Percentiles rank a stretch among this genome's conserved stretches.
Evolutionary conservation across 2,888 invertebrate species (phyloP).

Genomic region (Pachycephus smyrnensis): DNA sequence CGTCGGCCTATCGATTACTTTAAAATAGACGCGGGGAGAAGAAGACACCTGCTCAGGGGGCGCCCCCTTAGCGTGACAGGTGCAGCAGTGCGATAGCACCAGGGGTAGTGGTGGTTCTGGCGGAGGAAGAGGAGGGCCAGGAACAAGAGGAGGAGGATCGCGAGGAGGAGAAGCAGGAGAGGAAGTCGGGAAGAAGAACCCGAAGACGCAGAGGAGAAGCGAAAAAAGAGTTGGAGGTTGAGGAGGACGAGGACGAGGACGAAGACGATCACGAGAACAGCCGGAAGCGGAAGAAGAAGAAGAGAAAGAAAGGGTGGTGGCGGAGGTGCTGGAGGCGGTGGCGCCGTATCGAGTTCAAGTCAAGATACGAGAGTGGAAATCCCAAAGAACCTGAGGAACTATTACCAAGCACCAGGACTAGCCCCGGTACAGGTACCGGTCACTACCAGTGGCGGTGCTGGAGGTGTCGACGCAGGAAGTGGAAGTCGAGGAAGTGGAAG

Average conservation of each 20-base stretch:
- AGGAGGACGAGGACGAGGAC: conserved; percentile 19
- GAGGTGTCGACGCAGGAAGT: conserved; percentile 23
- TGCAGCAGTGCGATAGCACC: conserved; percentile 28
- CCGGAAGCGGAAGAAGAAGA: conserved; percentile 43
- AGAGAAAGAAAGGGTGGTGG: conserved; percentile 68
- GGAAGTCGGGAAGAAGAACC: conserved; percentile 15
- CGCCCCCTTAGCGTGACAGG: conserved; percentile 41
- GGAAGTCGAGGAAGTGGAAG: conserved; percentile 34
- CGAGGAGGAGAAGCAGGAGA: conserved; percentile 33
- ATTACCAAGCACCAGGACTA: neutral
- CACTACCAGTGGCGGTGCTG: conserved; percentile 10
- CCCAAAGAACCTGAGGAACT: neutral
- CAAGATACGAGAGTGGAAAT: neutral
- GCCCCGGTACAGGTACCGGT: neutral
- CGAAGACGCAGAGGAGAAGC: conserved; percentile 17
- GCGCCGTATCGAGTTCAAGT: conserved; percentile 44
- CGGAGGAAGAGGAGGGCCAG: conserved; percentile 28
- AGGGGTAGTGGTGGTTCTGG: conserved; percentile 20
- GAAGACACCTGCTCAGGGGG: conserved; percentile 52
- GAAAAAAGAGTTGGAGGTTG: conserved; percentile 9
- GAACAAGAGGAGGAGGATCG: conserved; percentile 28
- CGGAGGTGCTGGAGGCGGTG: conserved; percentile 61
- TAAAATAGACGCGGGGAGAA: conserved; percentile 60
- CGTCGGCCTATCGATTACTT: conserved; percentile 61
- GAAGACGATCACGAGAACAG: conserved; percentile 14